Percentiles rank a stretch among this genome's conserved stretches.
Conservation (phyloP, 2,113 vertebrate genomes). For the Notarius quadriscutis region DNA sequence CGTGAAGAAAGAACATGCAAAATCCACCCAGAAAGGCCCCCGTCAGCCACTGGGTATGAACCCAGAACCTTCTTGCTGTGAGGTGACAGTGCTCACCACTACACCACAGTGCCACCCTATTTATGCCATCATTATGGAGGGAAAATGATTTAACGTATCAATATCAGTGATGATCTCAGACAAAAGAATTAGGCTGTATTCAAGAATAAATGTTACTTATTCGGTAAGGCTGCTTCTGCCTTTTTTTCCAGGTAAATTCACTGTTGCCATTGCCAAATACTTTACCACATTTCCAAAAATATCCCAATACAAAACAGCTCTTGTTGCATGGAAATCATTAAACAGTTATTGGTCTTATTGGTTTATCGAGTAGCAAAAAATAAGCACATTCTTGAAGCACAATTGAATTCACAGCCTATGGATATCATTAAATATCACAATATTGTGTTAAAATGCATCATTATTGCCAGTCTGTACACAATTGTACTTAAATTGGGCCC, state of each 20-base stretch:
- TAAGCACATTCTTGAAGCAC: background rate
- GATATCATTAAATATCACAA: constrained; percentile 2
- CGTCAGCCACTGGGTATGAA: no score
- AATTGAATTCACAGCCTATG: background rate
- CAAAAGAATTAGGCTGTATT: background rate
- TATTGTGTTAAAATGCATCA: background rate
- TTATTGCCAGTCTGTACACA: background rate
- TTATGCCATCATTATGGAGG: background rate
- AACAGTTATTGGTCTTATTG: background rate
- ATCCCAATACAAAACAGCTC: background rate
- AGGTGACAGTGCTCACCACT: no score
- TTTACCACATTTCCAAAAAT: background rate
- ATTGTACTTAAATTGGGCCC: background rate
- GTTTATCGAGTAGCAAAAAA: background rate
- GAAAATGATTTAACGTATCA: background rate
- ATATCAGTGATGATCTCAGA: background rate
- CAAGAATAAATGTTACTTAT: background rate
- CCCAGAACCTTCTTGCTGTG: no score
- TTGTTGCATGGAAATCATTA: background rate
- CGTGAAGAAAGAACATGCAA: no score
- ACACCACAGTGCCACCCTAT: background rate
- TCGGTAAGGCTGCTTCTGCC: background rate
- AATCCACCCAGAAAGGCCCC: no score
- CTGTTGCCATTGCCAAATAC: background rate
- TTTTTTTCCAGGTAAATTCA: background rate